Evolutionary conservation across 2,113 vertebrate genomes (phyloP), one percentile per base, ranked within the genome.

Genomic region (Seriola rivoliana): DNA sequence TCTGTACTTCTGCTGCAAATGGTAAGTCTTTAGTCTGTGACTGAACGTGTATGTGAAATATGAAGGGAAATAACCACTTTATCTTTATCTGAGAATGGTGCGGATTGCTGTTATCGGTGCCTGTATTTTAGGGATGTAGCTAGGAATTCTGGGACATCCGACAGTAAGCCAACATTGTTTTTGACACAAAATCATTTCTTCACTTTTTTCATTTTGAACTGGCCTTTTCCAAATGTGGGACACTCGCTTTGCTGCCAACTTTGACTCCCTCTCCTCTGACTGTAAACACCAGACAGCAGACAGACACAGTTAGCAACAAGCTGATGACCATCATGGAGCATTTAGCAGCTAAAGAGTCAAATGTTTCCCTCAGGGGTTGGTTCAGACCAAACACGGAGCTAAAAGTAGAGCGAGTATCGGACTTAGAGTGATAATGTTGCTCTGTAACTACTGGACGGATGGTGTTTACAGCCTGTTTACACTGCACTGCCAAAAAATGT

Each of bases 1-100:
- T 1, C 68, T 92, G 3, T 94, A 93, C 87, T 81, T 93, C 71
- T 92, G 32, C 81, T 92, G 60, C 75, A 92, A 89, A 90, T 92
- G 93, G 91, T 92, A 74, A 85, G 77, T n/a, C 19, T 42, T 55
- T 2, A 32, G 21, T 11, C 23, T 57, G 32, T 21, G 0, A 34
- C 38, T 59, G 16, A 8, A 2, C 48, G 16, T 59, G 67, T 44
- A 4, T 46, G 36, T 55, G 12, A 13, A 16, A n/a, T 69, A 13
- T 13, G 5, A 29, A 32, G 0, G 38, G 21, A 70, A 54, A 54
- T 52, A 52, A 17, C 19, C 6, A 8, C 50, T 52, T 3, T 48
- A 4, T 9, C 48, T n/a, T 23, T 11, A 3, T 1, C n/a, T 23
- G 21, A 23, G 11, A 55, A 12, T 3, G 54, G 23, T 55, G 50